These are phyloP conservation scores for Lycia hirtaria DNA, from an alignment of 2,888 invertebrate species.

Conservation along the genomic window DNA sequence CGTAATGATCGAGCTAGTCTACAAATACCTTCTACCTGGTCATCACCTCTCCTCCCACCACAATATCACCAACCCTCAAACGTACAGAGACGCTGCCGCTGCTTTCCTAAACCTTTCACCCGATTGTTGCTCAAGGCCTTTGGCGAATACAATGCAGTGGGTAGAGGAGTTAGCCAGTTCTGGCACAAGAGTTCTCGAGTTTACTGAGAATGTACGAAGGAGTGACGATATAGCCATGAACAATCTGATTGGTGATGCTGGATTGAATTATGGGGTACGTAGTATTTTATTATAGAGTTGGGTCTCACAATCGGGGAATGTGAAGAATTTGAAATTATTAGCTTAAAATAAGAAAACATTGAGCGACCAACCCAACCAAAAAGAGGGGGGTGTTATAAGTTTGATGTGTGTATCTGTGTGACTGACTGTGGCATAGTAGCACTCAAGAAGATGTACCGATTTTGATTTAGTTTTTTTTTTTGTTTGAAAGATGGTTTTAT, in stretches of 20 bases:
- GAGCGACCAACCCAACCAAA: no score
- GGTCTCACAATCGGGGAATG: no score
- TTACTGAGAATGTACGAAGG: conserved; percentile 62
- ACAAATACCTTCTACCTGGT: conserved; percentile 89
- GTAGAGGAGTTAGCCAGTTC: conserved; percentile 69
- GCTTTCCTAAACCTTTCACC: conserved; percentile 85
- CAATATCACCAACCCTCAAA: conserved; percentile 65
- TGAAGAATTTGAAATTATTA: no score
- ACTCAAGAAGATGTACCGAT: no score
- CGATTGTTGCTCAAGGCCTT: conserved; percentile 80
- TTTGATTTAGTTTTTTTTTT: no score
- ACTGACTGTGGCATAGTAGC: no score
- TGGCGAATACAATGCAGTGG: conserved; percentile 70
- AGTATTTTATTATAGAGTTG: no score
- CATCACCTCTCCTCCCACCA: conserved; percentile 68
- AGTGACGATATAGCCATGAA: conserved; percentile 74
- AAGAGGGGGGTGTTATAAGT: no score
- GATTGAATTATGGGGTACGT: conserved; percentile 78
- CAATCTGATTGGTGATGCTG: conserved; percentile 73
- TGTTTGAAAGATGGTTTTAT: no score
- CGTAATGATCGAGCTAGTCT: conserved; percentile 95
- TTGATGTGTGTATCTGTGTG: no score
- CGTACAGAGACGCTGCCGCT: conserved; percentile 71
- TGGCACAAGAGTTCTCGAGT: conserved; percentile 67
- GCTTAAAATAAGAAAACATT: no score